Base-by-base conservation (phyloP, 2,888 invertebrate species). In the Temnothorax rugatulus region DNA sequence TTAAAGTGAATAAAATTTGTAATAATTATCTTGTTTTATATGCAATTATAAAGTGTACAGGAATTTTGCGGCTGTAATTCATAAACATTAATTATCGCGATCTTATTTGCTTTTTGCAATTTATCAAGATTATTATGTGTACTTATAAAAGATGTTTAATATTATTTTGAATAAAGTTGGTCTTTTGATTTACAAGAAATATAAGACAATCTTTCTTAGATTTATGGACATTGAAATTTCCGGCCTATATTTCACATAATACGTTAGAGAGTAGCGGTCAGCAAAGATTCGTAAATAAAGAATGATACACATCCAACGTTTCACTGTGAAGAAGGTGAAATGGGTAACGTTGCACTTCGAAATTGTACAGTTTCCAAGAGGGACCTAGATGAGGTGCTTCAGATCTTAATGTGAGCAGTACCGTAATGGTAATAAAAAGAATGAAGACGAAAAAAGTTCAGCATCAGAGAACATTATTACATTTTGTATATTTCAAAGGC, bases 341-440 rank as follows among this genome's bases (percentile, higher is more conserved):
- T 68, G 41, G 57, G 29, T 74, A 82, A 81, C 68, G 29, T 63
- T 69, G 79, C 29, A 57, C 59, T 57, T 66, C 59, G 25, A 71
- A 44, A 63, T 63, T 63, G 68, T 74, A 82, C 29, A 82, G 82
- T 84, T 77, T 84, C 54, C 86, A 82, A 86, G 61, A 73, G 69
- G 38, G n/a, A 82, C 38, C 63, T 82, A 79, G 69, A 86, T 82
- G 86, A 85, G 74, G 59, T 82, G 54, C 66, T 74, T 63, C n/a
- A 74, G 59, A 64, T 84, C 81, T 75, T 77, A 86, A 74, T 82
- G 73, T 54, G 38, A 61, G 52, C 38, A 73, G 29, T 69, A 54
- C 76, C 25, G 50, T 34, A 11, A 34, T 29, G n/a, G 38, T 25
- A n/a, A 52, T 44, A 44, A 73, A 85, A 84, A 68, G 52, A 54